These are phyloP conservation scores for Oncorhynchus keta DNA, from an alignment of 2,113 vertebrate species.

Conservation along the genomic window DNA sequence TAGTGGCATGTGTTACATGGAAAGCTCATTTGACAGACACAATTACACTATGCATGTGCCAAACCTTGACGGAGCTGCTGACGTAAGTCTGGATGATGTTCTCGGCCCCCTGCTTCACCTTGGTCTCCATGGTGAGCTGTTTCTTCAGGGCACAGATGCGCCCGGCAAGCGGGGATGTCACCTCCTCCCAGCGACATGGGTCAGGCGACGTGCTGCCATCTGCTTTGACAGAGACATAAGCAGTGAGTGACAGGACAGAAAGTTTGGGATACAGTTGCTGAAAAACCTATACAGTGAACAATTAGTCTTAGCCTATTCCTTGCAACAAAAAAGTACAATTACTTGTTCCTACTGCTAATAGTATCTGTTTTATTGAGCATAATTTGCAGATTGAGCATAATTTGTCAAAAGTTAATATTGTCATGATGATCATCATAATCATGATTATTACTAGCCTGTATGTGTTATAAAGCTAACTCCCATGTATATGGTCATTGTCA, in stretches of 20 bases:
- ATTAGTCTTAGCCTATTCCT: background rate
- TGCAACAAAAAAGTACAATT: background rate
- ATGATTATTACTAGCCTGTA: too few species aligned
- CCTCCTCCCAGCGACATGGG: conserved; percentile 74
- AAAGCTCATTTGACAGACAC: background rate
- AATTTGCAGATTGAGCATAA: background rate
- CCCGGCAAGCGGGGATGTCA: conserved; percentile 66
- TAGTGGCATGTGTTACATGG: too few species aligned
- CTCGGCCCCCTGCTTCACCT: conserved; percentile 95
- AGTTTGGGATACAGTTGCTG: too few species aligned
- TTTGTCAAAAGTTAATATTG: background rate
- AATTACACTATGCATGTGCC: background rate
- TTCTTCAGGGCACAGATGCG: conserved; percentile 84
- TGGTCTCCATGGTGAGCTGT: conserved; percentile 91
- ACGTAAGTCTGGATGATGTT: conserved; percentile 92
- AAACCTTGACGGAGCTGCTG: conserved; percentile 81
- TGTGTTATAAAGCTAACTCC: background rate
- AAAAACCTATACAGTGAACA: background rate
- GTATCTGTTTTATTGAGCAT: background rate
- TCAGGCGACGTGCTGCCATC: conserved; percentile 69
- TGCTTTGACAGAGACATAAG: conserved; percentile 5
- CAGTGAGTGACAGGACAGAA: background rate
- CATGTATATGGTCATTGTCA: background rate
- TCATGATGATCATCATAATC: too few species aligned
- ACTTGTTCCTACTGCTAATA: background rate